Base-by-base conservation (phyloP, 2,888 invertebrate species). In the Argyra leucocephala region DNA sequence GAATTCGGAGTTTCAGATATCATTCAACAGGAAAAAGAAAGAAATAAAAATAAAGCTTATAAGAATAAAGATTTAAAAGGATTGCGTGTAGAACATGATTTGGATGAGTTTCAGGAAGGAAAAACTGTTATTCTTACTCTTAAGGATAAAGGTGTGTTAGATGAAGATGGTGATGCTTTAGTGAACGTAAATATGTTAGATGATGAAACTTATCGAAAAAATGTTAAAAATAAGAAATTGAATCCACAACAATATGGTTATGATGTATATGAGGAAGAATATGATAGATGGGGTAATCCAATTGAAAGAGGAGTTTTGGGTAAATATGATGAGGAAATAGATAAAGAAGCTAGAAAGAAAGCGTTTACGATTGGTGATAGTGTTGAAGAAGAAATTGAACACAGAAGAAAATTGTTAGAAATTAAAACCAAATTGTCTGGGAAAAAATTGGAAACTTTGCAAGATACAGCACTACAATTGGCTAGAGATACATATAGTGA, bases 111-210 rank as follows among this genome's bases (percentile, higher is more conserved):
- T 69, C 84, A 83, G 18, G 95, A 95, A 74, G 96, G 94, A 63
- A 86, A 86, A 72, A 88, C 88, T 60, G 86, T 95, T 22, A 88
- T 99, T 72, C 83, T 99, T 70, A 99, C 98, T 1, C 82, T 99
- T 64, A 92, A 96, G 75, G 99, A 99, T 82, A 88, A 91, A 78
- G 91, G 87, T 61, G 89, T 98, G 59, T 81, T 98, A 66, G 93
- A 93, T 67, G 91, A 92, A 12, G 88, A 88, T 31, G 90, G 87
- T 66, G 98, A 98, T 76, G 89, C 93, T 22, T 84, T 99, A 63
- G 87, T 97, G 66, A 99, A 95, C 78, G 91, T 94, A 4, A 95
- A 94, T 79, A 86, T 94, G 79, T 76, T 91, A 1, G 93, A 94
- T 74, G 87, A 91, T 73, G 93, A 94, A 76, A 83, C 86, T 63